phyloP scores from a whole-genome alignment of 2,113 vertebrate genomes.

The Noturus placidus region DNA sequence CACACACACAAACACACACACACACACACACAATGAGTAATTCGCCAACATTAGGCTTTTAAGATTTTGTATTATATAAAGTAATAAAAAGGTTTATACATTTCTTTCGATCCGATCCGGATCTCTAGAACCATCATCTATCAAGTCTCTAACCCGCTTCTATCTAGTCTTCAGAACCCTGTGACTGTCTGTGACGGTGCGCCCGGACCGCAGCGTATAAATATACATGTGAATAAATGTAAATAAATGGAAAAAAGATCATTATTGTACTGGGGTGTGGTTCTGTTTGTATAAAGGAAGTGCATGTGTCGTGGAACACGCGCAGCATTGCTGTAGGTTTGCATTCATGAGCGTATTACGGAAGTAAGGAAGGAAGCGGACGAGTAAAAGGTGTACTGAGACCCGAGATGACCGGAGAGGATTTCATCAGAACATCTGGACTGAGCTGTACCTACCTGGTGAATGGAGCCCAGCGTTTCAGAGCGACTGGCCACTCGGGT shows the following conservation, averaged over 20 bases:
- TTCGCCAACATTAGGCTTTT: background rate
- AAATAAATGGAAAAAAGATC: too few species aligned
- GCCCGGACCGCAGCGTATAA: too few species aligned
- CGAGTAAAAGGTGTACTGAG: background rate
- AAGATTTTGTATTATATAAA: too few species aligned
- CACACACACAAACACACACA: background rate
- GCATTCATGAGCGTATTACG: background rate
- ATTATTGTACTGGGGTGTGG: too few species aligned
- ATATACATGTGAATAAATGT: too few species aligned
- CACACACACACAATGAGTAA: background rate
- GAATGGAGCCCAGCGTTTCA: constrained; percentile 94
- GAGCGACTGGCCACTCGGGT: constrained; percentile 86
- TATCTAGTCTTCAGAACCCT: too few species aligned
- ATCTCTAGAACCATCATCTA: background rate
- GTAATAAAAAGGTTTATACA: background rate
- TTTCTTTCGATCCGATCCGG: background rate
- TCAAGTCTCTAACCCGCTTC: background rate
- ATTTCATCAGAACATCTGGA: background rate
- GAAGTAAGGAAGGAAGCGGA: background rate
- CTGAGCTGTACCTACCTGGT: constrained; percentile 78
- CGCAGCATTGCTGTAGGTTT: background rate
- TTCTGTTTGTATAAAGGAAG: too few species aligned
- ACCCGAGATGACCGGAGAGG: background rate
- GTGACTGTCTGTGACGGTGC: too few species aligned
- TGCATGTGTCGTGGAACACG: too few species aligned